phyloP scores from a whole-genome alignment of 2,113 vertebrate genomes.

The Irena cyanogastra region DNA sequence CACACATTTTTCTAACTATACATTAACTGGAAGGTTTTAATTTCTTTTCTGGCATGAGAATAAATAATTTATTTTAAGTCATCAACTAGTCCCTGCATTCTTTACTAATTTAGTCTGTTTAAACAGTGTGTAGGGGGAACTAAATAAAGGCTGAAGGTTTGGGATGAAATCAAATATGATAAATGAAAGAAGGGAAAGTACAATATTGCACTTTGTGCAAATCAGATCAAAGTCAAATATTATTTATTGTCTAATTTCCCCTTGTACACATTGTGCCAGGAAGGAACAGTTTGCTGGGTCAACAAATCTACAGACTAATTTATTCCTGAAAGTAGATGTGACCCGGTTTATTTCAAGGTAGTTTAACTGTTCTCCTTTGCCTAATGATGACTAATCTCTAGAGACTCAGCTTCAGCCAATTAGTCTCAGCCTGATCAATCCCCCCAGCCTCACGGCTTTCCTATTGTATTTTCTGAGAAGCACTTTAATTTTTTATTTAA shows the following conservation, averaged over 20 bases:
- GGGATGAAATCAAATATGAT: constrained; percentile 6
- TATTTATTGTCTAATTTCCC: constrained; percentile 47
- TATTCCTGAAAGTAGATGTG: not conserved
- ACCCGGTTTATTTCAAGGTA: not conserved
- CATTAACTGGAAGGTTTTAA: not conserved
- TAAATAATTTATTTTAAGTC: not conserved
- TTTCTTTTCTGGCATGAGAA: not conserved
- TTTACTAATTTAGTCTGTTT: not conserved
- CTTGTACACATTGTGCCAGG: not conserved
- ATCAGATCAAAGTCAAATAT: constrained; percentile 38
- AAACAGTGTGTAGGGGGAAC: not conserved
- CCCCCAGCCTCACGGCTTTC: not conserved
- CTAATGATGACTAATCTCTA: not conserved
- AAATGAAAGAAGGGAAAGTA: constrained; percentile 19
- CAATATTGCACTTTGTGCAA: not conserved
- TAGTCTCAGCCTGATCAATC: not conserved
- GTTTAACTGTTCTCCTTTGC: not conserved
- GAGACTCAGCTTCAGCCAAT: not conserved
- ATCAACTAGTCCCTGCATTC: not conserved
- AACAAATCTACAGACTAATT: constrained; percentile 35
- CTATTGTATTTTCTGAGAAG: not conserved
- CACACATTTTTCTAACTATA: not conserved
- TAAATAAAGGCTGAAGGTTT: not conserved
- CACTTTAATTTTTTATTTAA: not conserved
- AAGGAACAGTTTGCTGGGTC: not conserved